Conservation (phyloP, 1,140 invertebrate species). For the Eulimnadia texana region DNA sequence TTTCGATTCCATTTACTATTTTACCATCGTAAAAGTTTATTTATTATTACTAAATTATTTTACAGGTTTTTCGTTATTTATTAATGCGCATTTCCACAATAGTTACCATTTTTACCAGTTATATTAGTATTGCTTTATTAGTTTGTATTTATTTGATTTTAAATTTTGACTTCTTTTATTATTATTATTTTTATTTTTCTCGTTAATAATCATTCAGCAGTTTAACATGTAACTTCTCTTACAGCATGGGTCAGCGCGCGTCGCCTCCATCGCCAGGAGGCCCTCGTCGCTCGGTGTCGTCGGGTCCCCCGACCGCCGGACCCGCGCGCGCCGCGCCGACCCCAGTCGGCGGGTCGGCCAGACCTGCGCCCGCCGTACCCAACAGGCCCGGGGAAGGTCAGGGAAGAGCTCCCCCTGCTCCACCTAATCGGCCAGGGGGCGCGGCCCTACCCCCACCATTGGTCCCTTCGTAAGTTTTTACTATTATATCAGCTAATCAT, state of each 20-base stretch:
- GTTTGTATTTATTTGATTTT: no score
- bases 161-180: no score
- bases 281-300: slow-evolving; percentile 29
- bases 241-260: slow-evolving; percentile 26
- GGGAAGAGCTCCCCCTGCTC: slow-evolving; percentile 50
- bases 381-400: slow-evolving; percentile 40
- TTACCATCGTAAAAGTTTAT: no score
- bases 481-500: neutral
- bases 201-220: neutral
- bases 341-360: slow-evolving; percentile 38
- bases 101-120: no score
- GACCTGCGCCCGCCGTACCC: slow-evolving; percentile 56
- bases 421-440: slow-evolving; percentile 44
- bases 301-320: slow-evolving; percentile 44
- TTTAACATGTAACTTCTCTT: neutral
- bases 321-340: slow-evolving; percentile 17
- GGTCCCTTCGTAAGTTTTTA: slow-evolving; percentile 76
- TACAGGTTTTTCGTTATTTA: no score
- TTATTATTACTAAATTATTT: no score
- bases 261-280: slow-evolving; percentile 66
- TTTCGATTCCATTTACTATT: no score
- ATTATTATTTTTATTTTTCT: no score
- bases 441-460: slow-evolving; percentile 63
- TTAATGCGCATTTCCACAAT: no score
- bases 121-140: no score